Conservation (phyloP, 2,797 vertebrate species). For the Syncerus caffer region DNA sequence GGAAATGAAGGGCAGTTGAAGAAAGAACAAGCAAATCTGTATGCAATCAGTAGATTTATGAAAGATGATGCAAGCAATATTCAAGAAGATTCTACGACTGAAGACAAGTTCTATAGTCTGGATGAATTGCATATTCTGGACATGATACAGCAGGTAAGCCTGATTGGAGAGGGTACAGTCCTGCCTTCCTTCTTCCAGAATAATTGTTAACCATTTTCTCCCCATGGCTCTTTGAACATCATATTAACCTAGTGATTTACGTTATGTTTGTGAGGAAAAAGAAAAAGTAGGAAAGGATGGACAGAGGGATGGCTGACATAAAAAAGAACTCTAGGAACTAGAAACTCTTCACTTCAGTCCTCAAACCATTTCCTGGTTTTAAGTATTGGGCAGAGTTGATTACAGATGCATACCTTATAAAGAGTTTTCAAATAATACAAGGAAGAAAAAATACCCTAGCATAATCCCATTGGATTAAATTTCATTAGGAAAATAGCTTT, state of each 20-base stretch:
- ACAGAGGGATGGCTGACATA: not conserved
- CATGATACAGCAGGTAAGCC: conserved; percentile 70
- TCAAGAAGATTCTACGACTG: conserved; percentile 55
- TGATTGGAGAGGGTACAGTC: not conserved
- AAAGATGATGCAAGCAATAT: conserved; percentile 55
- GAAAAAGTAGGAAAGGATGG: not conserved
- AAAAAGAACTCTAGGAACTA: not conserved
- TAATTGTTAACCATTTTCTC: not conserved
- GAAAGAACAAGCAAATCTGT: conserved; percentile 17
- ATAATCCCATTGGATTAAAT: conserved; percentile 12
- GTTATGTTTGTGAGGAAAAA: not conserved
- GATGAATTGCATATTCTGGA: conserved; percentile 67
- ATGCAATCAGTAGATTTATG: not conserved
- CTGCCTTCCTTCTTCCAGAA: not conserved
- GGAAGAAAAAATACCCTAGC: not conserved
- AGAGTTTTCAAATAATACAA: not conserved
- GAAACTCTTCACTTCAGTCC: not conserved
- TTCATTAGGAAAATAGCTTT: conserved; percentile 23
- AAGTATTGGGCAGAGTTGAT: not conserved
- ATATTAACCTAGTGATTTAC: not conserved
- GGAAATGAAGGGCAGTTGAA: conserved; percentile 58
- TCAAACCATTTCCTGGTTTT: not conserved
- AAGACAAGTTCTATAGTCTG: conserved; percentile 66
- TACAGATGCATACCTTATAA: not conserved
- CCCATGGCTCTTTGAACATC: not conserved